A percentile compares a stretch with the other conserved stretches of the same genome.
Conservation (phyloP, 2,113 vertebrate species). For the Meles meles region DNA sequence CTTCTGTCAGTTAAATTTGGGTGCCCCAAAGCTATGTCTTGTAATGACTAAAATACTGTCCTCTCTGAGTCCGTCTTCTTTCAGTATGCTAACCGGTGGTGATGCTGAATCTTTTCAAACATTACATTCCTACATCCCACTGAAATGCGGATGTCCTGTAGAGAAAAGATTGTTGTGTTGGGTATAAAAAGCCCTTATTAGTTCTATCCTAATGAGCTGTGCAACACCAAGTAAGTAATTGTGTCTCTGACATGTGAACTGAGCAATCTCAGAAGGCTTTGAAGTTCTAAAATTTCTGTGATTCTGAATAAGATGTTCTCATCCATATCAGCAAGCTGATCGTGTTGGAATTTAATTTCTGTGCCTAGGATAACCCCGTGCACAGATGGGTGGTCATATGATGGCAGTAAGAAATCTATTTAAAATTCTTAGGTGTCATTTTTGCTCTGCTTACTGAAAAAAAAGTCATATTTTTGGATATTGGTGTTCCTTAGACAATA, state of each 20-base stretch:
- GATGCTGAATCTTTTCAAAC: neutral
- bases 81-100: neutral
- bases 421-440: neutral
- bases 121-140: neutral
- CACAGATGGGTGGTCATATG: no score
- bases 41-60: neutral
- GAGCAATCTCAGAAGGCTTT: neutral
- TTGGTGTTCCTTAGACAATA: slow-evolving; percentile 1
- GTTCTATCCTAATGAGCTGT: neutral
- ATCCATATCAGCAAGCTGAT: neutral
- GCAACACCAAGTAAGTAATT: neutral
- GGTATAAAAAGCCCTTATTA: neutral
- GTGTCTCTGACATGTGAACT: neutral
- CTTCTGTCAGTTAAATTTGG: neutral
- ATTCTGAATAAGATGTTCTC: neutral
- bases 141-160: neutral
- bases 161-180: neutral
- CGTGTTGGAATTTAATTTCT: neutral
- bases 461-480: neutral
- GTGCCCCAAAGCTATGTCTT: neutral
- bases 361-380: neutral
- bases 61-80: neutral
- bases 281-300: neutral
- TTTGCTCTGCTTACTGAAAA: neutral
- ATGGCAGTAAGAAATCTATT: neutral